A percentile compares a stretch with the other conserved stretches of the same genome.
phyloP scores from a whole-genome alignment of 2,797 vertebrate genomes.

The Helicolenus hilgendorfi region DNA sequence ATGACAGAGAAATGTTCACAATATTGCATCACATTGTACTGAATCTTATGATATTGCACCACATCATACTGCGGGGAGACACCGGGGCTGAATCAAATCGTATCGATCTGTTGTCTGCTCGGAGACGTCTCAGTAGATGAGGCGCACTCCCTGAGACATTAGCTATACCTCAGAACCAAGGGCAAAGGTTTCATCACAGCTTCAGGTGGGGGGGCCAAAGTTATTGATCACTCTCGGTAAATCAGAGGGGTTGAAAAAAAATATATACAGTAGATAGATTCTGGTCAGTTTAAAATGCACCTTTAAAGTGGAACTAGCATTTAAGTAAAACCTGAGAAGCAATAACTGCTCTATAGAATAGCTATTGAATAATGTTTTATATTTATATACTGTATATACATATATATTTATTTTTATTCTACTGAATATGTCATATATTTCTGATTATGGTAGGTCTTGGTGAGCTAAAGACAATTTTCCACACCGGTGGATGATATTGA shows the following conservation, averaged over 20 bases:
- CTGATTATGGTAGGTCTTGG: not conserved
- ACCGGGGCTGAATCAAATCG: slow-evolving; percentile 43
- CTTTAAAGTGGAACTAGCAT: not conserved
- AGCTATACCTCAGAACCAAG: slow-evolving; percentile 49
- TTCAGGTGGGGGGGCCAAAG: not conserved
- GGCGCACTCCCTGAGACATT: slow-evolving; percentile 17
- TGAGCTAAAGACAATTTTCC: slow-evolving; percentile 26
- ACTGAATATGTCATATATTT: not conserved
- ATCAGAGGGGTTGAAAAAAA: not conserved
- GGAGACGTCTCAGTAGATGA: slow-evolving; percentile 50
- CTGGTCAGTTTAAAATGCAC: not conserved
- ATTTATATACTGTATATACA: no score
- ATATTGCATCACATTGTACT: slow-evolving; percentile 20
- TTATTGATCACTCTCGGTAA: slow-evolving; percentile 20
- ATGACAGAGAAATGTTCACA: not conserved
- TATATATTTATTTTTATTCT: not conserved
- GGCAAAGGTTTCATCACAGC: slow-evolving; percentile 49
- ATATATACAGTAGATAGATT: not conserved
- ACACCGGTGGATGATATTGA: not conserved
- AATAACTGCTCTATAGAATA: not conserved
- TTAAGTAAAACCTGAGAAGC: not conserved
- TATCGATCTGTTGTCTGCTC: slow-evolving; percentile 66
- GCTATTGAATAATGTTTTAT: not conserved
- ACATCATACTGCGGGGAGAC: slow-evolving; percentile 27
- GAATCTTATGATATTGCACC: slow-evolving; percentile 35